A percentile compares a stretch with the other conserved stretches of the same genome.
Evolutionary conservation across 2,888 invertebrate species (phyloP).

Genomic region (Vesta saturnalis): DNA sequence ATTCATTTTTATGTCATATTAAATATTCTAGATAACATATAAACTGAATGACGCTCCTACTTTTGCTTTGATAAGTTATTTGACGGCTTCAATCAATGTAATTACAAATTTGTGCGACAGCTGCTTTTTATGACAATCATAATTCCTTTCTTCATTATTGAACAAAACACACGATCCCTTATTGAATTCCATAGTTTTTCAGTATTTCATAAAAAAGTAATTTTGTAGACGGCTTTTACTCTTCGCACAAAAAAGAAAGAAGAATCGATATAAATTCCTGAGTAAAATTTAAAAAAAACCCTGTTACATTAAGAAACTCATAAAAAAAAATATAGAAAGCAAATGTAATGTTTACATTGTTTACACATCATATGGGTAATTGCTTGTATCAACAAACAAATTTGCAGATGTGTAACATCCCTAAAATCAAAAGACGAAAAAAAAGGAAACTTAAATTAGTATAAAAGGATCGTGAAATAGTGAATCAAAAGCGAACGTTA

Average conservation of each 20-base stretch:
- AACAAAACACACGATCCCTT: background rate
- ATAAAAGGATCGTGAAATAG: conserved; percentile 23
- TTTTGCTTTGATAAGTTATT: background rate
- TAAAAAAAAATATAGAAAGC: background rate
- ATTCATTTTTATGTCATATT: too few relatives aligned
- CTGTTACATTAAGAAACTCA: background rate
- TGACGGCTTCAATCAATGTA: background rate
- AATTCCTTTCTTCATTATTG: background rate
- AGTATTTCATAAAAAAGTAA: background rate
- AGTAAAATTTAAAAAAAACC: background rate
- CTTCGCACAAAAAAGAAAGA: background rate
- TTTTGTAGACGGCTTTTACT: background rate
- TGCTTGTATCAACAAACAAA: background rate
- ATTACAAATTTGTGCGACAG: background rate
- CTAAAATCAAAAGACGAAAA: background rate
- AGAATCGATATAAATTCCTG: background rate
- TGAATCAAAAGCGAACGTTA: conserved; percentile 13
- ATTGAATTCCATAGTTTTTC: background rate
- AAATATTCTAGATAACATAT: background rate
- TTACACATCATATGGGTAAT: background rate
- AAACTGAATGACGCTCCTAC: background rate
- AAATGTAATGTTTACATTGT: background rate
- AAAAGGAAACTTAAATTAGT: background rate
- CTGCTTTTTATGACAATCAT: background rate
- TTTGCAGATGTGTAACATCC: background rate